phyloP scores from a whole-genome alignment of 37 sponge, comb jelly and placozoan species.

The Tethya wilhelma region DNA sequence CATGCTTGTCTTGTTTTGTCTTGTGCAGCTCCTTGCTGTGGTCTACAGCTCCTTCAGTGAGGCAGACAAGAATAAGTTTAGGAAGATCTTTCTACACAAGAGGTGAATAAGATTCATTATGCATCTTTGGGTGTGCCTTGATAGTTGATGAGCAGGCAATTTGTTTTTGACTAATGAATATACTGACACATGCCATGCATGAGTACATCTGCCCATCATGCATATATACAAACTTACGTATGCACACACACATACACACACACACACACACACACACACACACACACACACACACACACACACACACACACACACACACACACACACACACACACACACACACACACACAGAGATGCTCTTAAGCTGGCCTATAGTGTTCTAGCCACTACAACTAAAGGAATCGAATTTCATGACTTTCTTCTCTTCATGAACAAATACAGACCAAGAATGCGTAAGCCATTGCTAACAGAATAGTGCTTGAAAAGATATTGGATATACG shows the following conservation, averaged over 20 bases:
- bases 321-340: too few species aligned
- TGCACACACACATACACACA: too few species aligned
- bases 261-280: too few species aligned
- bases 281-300: too few species aligned
- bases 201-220: too few species aligned
- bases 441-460: constrained; percentile 71
- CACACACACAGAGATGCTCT: constrained; percentile 58
- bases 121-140: background rate
- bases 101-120: constrained; percentile 17
- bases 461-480: too few species aligned
- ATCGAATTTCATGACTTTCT: constrained; percentile 71
- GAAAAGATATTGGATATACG: too few species aligned
- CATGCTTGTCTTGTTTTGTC: background rate
- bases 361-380: constrained; percentile 35
- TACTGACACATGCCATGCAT: background rate
- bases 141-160: background rate
- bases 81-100: constrained; percentile 63
- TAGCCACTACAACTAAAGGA: background rate
- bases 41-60: constrained; percentile 75
- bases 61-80: constrained; percentile 72
- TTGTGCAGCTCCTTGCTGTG: constrained; percentile 64
- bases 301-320: too few species aligned
- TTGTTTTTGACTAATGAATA: too few species aligned
- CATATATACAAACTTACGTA: too few species aligned
- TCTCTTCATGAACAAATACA: constrained; percentile 55